Evolutionary conservation across 1,140 invertebrate genomes (phyloP).

Genomic region (Diorhabda sublineata): DNA sequence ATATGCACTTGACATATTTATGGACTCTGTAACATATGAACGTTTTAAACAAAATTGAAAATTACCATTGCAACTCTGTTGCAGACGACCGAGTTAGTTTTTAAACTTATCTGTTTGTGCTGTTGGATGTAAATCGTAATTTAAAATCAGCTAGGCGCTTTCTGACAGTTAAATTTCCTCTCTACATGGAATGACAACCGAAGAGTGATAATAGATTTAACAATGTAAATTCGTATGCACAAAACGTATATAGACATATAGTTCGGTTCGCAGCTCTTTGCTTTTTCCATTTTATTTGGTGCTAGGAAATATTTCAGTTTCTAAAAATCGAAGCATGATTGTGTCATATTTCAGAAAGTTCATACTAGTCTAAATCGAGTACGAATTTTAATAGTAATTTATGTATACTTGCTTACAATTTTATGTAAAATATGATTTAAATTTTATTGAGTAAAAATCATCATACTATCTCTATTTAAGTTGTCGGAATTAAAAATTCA

Average conservation of each 20-base stretch:
- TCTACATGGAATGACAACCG: neutral
- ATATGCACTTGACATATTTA: too few relatives aligned
- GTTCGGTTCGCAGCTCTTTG: neutral
- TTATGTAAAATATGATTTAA: too few relatives aligned
- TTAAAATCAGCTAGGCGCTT: neutral
- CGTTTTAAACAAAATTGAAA: neutral
- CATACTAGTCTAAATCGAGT: too few relatives aligned
- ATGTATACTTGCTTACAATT: too few relatives aligned
- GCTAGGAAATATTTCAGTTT: constrained; percentile 1
- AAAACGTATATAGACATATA: neutral
- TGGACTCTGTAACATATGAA: too few relatives aligned
- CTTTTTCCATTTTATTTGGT: neutral
- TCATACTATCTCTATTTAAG: too few relatives aligned
- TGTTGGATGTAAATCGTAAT: neutral
- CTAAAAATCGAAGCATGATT: too few relatives aligned
- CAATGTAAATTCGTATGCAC: neutral
- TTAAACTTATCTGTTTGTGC: constrained; percentile 1
- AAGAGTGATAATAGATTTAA: neutral
- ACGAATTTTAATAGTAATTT: too few relatives aligned
- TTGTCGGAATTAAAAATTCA: too few relatives aligned
- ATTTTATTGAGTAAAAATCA: too few relatives aligned
- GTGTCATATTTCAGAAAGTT: too few relatives aligned
- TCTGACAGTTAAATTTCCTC: constrained; percentile 2
- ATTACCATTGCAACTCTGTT: neutral
- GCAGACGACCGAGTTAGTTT: neutral